phyloP scores from a whole-genome alignment of 2,888 invertebrate genomes.

The Uloborus plumipes region DNA sequence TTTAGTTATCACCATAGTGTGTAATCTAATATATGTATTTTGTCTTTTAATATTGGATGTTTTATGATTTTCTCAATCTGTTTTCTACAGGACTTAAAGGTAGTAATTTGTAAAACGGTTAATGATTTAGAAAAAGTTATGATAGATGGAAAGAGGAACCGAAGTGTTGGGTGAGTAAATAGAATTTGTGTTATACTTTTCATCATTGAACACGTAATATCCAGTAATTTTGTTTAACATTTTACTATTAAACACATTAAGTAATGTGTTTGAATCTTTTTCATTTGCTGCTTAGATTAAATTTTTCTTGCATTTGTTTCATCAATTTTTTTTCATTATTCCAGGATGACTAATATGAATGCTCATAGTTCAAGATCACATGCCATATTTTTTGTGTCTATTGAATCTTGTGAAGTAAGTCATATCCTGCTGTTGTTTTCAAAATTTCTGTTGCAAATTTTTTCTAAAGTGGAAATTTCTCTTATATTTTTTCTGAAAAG shows the following conservation, averaged over 20 bases:
- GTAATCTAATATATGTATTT: too few relatives aligned
- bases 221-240: not conserved
- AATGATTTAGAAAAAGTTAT: constrained; percentile 94
- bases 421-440: not conserved
- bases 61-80: constrained; percentile 1
- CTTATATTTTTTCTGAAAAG: not conserved
- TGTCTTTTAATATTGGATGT: not conserved
- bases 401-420: constrained; percentile 86
- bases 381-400: constrained; percentile 97
- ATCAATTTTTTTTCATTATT: too few relatives aligned
- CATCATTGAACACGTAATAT: not conserved
- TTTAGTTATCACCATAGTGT: too few relatives aligned
- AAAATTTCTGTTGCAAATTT: not conserved
- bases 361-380: constrained; percentile 98
- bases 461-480: too few relatives aligned
- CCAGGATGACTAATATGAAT: constrained; percentile 94
- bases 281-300: not conserved
- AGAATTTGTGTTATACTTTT: constrained; percentile 5
- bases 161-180: constrained; percentile 83
- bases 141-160: constrained; percentile 91
- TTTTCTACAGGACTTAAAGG: constrained; percentile 81
- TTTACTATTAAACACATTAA: not conserved
- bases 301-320: constrained; percentile 21
- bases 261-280: not conserved
- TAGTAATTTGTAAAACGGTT: constrained; percentile 93